phyloP scores from a whole-genome alignment of 2,797 vertebrate species.

The Cyclopterus lumpus region DNA sequence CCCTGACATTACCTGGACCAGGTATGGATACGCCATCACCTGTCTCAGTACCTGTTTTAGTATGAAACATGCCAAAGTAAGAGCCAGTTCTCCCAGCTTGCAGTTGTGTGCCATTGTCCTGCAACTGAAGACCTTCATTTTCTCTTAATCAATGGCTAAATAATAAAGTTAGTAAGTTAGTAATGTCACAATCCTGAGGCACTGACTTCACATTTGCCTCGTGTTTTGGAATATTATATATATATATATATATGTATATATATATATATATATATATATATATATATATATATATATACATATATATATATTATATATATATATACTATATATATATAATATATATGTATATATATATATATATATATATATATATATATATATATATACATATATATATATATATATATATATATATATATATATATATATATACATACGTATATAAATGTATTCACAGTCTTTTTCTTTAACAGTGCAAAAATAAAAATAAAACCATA shows the following conservation, averaged over 20 bases:
- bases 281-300: too few species aligned
- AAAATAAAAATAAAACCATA: slow-evolving; percentile 22
- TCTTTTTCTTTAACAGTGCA: neutral
- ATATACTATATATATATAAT: too few species aligned
- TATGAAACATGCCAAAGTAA: neutral
- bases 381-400: too few species aligned
- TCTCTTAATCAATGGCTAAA: neutral
- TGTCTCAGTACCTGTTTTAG: neutral
- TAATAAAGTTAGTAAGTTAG: too few species aligned
- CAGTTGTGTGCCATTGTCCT: neutral
- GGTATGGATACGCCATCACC: slow-evolving; percentile 76
- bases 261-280: too few species aligned
- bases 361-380: too few species aligned
- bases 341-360: too few species aligned
- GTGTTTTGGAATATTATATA: too few species aligned
- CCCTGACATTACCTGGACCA: slow-evolving; percentile 91
- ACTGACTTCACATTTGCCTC: too few species aligned
- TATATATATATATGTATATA: too few species aligned
- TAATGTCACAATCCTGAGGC: too few species aligned
- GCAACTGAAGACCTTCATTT: neutral
- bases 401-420: neutral
- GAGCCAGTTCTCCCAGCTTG: neutral
- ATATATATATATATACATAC: neutral
- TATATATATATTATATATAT: too few species aligned
- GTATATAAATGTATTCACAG: neutral